Evolutionary conservation across 2,797 vertebrate species (phyloP).

Genomic region (Thalassophryne amazonica): DNA sequence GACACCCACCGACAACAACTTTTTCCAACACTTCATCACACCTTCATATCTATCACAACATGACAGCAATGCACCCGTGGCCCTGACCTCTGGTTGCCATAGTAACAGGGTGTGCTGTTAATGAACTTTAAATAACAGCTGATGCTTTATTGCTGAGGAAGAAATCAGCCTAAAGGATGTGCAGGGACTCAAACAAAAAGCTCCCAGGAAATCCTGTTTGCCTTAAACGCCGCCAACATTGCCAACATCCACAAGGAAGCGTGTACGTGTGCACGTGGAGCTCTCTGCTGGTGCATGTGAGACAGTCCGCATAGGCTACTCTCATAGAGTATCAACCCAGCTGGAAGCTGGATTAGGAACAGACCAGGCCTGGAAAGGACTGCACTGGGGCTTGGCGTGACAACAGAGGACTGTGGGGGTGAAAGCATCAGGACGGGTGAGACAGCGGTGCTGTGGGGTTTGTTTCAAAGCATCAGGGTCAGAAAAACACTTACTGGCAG

Average conservation of each 20-base stretch:
- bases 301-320: background rate
- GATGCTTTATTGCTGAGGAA: slow-evolving; percentile 8
- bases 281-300: background rate
- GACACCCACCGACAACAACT: no score
- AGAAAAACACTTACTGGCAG: slow-evolving; percentile 2
- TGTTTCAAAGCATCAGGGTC: slow-evolving; percentile 33
- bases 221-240: background rate
- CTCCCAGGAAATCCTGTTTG: slow-evolving; percentile 18
- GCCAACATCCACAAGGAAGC: slow-evolving; percentile 1
- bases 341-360: slow-evolving; percentile 3
- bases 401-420: slow-evolving; percentile 22
- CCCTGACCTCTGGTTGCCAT: slow-evolving; percentile 11
- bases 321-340: slow-evolving; percentile 6
- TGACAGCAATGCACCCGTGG: slow-evolving; percentile 22
- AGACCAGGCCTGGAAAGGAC: slow-evolving; percentile 11
- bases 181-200: background rate
- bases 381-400: slow-evolving; percentile 12
- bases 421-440: no score
- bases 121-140: slow-evolving; percentile 25
- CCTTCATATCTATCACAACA: slow-evolving; percentile 8
- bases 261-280: background rate
- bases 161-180: slow-evolving; percentile 21
- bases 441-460: no score
- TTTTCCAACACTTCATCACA: slow-evolving; percentile 9
- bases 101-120: slow-evolving; percentile 21